Base-by-base conservation (phyloP, 2,113 vertebrate species). In the Odocoileus virginianus region DNA sequence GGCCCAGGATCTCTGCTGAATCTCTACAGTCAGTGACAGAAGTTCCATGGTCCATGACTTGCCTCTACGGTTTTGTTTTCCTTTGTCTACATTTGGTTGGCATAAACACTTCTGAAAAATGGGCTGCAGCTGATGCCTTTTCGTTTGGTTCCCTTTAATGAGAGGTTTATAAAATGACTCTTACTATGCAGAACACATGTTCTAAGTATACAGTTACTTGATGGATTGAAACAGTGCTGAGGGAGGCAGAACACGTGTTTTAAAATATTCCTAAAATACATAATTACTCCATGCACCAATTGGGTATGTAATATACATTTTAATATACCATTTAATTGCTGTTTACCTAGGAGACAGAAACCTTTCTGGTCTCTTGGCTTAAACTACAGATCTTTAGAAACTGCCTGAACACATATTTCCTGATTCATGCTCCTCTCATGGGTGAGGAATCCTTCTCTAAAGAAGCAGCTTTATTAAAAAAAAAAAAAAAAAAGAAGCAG, bases 351-450 rank as follows among this genome's bases (percentile, higher is more conserved):
- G 78, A 96, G 58, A 89, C 47, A 67, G 55, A 43, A 97, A 83
- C 64, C 95, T 97, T 79, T 91, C 87, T 85, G 57, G 55, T 97
- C 93, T 98, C 95, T 94, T 86, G 71, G 71, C 91, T 74, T 89
- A 96, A 96, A 97, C 87, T 94, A 74, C 96, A 97, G 91, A 87
- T 91, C 95, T 98, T 97, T 95, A 96, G 95, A 97, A 97, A 98
- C 82, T 60, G 54, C 89, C 91, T 95, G 76, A 98, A 96, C 30
- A 82, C 95, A 84, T 91, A 91, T 94, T 97, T 97, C 87, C 96
- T 93, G 91, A 93, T 97, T 97, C 83, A 93, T 89, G 96, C 78
- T 91, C 88, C 21, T 93, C 95, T 96, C 89, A 64, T 78, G 91
- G 74, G 82, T 67, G 52, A 96, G 90, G 93, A 97, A 94, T 76